phyloP scores from a whole-genome alignment of 2,888 invertebrate genomes.

The Matsumyia berberina region DNA sequence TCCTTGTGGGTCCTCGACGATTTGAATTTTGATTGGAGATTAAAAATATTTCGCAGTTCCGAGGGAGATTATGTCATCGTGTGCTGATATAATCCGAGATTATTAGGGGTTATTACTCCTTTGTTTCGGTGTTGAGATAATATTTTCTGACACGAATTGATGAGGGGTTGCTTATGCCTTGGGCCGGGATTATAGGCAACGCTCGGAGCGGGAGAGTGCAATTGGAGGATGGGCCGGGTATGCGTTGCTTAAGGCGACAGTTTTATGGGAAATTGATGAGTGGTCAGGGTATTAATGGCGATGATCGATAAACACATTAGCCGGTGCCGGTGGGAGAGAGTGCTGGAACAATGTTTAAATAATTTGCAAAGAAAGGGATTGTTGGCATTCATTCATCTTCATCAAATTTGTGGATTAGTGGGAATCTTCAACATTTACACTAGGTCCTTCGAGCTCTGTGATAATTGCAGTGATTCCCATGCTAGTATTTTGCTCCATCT shows the following conservation, averaged over 20 bases:
- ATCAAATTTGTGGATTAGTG: too few relatives aligned
- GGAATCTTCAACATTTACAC: too few relatives aligned
- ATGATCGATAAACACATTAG: slow-evolving; percentile 31
- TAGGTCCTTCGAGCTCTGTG: too few relatives aligned
- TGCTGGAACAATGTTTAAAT: too few relatives aligned
- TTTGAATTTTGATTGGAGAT: slow-evolving; percentile 73
- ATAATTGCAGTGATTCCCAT: too few relatives aligned
- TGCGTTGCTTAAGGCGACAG: slow-evolving; percentile 36
- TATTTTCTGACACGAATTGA: slow-evolving; percentile 68
- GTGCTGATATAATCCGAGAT: slow-evolving; percentile 66
- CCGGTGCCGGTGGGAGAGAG: too few relatives aligned
- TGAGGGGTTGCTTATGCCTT: slow-evolving; percentile 58
- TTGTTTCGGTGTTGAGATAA: slow-evolving; percentile 68
- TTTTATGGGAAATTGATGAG: slow-evolving; percentile 63
- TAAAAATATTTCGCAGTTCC: slow-evolving; percentile 50
- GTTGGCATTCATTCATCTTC: too few relatives aligned
- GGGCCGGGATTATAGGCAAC: slow-evolving; percentile 36
- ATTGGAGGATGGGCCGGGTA: slow-evolving; percentile 12
- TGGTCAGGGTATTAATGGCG: slow-evolving; percentile 47
- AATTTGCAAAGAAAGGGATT: too few relatives aligned
- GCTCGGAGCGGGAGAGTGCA: slow-evolving; percentile 18
- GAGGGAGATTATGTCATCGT: slow-evolving; percentile 62
- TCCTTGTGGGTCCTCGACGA: slow-evolving; percentile 46
- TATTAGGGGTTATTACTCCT: slow-evolving; percentile 72
- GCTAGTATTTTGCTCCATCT: too few relatives aligned